Evolutionary conservation across 2,113 vertebrate genomes (phyloP).

Genomic region (Colinus virginianus): DNA sequence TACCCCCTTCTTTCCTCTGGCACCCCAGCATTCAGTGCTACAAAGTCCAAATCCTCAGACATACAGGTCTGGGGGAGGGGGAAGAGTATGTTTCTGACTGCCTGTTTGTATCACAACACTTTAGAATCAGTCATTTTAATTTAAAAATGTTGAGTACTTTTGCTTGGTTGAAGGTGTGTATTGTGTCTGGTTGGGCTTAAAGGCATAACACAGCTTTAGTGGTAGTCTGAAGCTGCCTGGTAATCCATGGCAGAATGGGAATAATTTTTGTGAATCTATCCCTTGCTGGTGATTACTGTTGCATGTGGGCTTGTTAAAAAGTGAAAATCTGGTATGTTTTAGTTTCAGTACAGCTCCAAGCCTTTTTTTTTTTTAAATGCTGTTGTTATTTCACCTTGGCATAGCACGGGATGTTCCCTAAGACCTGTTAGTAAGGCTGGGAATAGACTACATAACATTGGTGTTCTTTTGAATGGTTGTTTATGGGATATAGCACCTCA

Average conservation of each 20-base stretch:
- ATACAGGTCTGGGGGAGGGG: background rate
- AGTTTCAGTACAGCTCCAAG: background rate
- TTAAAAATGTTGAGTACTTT: background rate
- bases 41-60: background rate
- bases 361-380: background rate
- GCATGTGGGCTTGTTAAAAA: background rate
- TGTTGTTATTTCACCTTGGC: background rate
- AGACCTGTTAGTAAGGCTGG: background rate
- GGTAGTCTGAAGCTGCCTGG: background rate
- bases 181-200: background rate
- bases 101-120: background rate
- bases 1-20: background rate
- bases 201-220: rapidly evolving
- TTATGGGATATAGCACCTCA: background rate
- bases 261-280: background rate
- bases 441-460: background rate
- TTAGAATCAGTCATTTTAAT: background rate
- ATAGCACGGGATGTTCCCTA: background rate
- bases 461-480: background rate
- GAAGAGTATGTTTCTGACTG: background rate
- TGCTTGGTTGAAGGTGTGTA: background rate
- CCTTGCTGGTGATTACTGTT: background rate
- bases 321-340: background rate
- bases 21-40: background rate
- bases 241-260: background rate